A percentile compares a stretch with the other conserved stretches of the same genome.
phyloP scores from a whole-genome alignment of 2,888 invertebrate genomes.

The Pocota personata region DNA sequence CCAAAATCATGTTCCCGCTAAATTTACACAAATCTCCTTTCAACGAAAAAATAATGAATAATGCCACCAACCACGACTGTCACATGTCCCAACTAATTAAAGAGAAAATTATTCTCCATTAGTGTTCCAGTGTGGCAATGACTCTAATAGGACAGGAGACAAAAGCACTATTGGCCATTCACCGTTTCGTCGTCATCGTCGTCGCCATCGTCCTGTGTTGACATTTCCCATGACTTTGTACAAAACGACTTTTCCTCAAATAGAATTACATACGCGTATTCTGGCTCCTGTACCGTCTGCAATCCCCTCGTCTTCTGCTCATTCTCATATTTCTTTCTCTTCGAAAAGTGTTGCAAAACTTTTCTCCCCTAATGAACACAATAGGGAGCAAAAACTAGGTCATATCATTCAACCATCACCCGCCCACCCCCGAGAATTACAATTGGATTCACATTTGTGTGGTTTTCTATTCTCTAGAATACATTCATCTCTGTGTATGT shows the following conservation, averaged over 20 bases:
- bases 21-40: background rate
- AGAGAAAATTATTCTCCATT: conserved; percentile 54
- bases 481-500: conserved; percentile 35
- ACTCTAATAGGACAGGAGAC: conserved; percentile 56
- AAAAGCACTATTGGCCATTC: conserved; percentile 57
- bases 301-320: background rate
- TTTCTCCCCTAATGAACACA: conserved; percentile 51
- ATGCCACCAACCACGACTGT: conserved; percentile 18
- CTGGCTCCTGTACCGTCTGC: conserved; percentile 4
- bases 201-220: background rate
- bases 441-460: conserved; percentile 59
- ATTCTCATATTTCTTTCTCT: background rate
- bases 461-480: conserved; percentile 47
- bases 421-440: conserved; percentile 17
- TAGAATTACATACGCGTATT: conserved; percentile 39
- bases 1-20: background rate
- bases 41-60: background rate
- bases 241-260: conserved; percentile 19
- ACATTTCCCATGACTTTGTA: conserved; percentile 39
- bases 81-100: conserved; percentile 59
- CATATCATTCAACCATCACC: conserved; percentile 28
- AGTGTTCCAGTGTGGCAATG: conserved; percentile 26
- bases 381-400: conserved; percentile 49
- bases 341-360: conserved; percentile 48
- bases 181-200: conserved; percentile 16